A percentile compares a stretch with the other conserved stretches of the same genome.
These are phyloP conservation scores for Schlechtendalia chinensis DNA, from an alignment of 1,140 invertebrate genomes.

Conservation along the genomic window DNA sequence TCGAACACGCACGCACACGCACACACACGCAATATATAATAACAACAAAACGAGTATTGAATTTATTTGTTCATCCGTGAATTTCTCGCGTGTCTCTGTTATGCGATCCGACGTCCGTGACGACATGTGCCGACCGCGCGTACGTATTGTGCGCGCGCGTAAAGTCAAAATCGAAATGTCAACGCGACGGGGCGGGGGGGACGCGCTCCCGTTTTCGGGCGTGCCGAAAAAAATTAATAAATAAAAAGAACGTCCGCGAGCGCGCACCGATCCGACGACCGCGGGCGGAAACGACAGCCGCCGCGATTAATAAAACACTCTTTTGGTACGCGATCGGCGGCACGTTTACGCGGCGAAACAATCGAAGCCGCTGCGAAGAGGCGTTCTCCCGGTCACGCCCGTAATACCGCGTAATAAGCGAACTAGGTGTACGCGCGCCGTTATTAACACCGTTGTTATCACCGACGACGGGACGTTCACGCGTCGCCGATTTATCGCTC, in stretches of 20 bases:
- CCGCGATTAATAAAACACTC: no score
- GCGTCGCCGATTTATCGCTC: no score
- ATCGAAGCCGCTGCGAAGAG: neutral
- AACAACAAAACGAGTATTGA: conserved; percentile 38
- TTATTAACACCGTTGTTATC: no score
- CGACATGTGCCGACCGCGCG: conserved; percentile 33
- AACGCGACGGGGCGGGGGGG: neutral
- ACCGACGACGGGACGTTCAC: no score
- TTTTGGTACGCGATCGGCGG: no score
- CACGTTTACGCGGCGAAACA: no score
- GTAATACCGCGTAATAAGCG: neutral
- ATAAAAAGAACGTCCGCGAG: neutral
- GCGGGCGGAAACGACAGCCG: no score
- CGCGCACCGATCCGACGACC: neutral
- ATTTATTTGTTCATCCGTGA: conserved; percentile 46
- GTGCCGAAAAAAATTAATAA: neutral
- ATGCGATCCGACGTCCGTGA: conserved; percentile 43
- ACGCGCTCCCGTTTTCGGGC: neutral
- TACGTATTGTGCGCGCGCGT: no score
- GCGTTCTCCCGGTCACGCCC: neutral
- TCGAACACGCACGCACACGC: neutral
- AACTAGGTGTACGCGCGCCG: no score
- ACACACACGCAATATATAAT: neutral
- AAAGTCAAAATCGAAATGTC: conserved; percentile 44
- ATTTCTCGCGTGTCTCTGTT: conserved; percentile 36